Base-by-base conservation (phyloP, 2,797 vertebrate genomes). In the Delichon dasypus region DNA sequence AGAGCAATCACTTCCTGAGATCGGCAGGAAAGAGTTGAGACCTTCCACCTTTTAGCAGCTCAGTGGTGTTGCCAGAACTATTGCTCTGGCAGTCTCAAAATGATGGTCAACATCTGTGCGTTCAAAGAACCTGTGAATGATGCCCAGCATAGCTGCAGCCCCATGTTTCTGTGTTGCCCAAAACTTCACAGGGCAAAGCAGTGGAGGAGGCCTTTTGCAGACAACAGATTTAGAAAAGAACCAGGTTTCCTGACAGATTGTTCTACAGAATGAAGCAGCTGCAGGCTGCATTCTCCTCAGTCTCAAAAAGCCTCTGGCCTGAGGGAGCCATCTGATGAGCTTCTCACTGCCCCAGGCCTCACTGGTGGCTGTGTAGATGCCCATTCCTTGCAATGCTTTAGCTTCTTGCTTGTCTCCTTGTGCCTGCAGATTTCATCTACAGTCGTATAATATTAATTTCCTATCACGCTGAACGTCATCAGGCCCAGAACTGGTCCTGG, bases 221-320 rank as follows among this genome's bases (percentile, higher is more conserved):
- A 64, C 2, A 54, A 36, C 11, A 58, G 18, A 21, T 76, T 4
- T 3, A 6, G n/a, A 42, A 70, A 79, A 67, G 7, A 45, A 67
- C 11, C 0, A 1, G 2, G 3, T 50, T 83, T 65, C 7, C 53
- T 3, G 1, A 5, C 16, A 16, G 55, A 36, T 58, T n/a, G 36
- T 8, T 16, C 48, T 34, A 0, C 3, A 2, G 53, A 87, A 87
- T 1, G 11, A 21, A 82, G 57, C 29, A 80, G 45, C 10, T 42
- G 25, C 45, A 42, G 48, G n/a, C 36, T 60, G 40, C 10, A 3
- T 79, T 82, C 76, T 54, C 55, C 55, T 15, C 23, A 26, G 34
- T 42, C 51, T 70, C 17, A 27, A 25, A 73, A 62, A 85, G 14
- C 48, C 70, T 47, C 14, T 1, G 4, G 89, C 60, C 89, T 64